phyloP scores from a whole-genome alignment of 2,888 invertebrate genomes.

The Leucozona laternaria region DNA sequence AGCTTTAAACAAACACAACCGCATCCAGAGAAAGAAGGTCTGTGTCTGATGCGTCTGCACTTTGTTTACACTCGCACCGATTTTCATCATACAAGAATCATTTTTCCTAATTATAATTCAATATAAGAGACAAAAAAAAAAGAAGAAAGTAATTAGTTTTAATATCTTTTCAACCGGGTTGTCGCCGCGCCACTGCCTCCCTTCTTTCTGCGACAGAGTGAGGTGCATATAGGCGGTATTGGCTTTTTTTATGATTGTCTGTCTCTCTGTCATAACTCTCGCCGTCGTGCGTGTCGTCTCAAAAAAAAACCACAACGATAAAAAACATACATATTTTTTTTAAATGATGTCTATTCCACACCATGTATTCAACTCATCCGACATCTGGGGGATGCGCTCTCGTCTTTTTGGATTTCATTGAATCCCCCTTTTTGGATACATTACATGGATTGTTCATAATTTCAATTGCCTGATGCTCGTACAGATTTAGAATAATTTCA shows the following conservation, averaged over 20 bases:
- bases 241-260: constrained; percentile 58
- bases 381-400: constrained; percentile 53
- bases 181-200: background rate
- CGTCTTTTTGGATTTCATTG: background rate
- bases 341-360: constrained; percentile 56
- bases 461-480: constrained; percentile 64
- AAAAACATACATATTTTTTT: constrained; percentile 26
- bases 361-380: constrained; percentile 42
- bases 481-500: constrained; percentile 71
- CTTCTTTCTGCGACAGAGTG: background rate
- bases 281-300: no score
- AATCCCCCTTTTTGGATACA: constrained; percentile 44
- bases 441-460: constrained; percentile 66
- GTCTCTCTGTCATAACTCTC: constrained; percentile 68
- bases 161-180: constrained; percentile 55
- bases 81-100: constrained; percentile 46
- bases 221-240: background rate
- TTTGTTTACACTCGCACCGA: constrained; percentile 59
- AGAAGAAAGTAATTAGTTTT: constrained; percentile 66
- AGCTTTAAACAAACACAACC: constrained; percentile 1
- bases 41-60: no score
- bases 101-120: constrained; percentile 69
- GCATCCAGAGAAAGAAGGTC: constrained; percentile 18
- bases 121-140: constrained; percentile 53
- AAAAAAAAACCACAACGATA: constrained; percentile 24